phyloP scores from a whole-genome alignment of 2,113 vertebrate species.

The Tyrannus savana region DNA sequence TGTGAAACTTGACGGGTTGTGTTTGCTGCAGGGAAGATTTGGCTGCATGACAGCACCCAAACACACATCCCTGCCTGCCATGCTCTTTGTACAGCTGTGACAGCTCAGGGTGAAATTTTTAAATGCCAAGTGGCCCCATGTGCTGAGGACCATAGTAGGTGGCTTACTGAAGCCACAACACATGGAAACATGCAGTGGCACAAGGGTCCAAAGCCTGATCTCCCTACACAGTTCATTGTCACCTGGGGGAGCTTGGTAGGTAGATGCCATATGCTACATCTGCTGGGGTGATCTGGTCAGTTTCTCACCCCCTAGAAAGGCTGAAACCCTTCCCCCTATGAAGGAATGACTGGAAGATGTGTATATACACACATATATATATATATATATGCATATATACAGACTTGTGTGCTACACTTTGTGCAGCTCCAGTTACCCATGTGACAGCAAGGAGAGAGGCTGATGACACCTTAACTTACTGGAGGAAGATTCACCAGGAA shows the following conservation, averaged over 20 bases:
- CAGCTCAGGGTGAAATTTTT: neutral
- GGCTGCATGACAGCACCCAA: neutral
- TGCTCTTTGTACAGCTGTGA: accelerated
- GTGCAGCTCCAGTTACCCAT: accelerated
- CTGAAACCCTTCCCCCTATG: neutral
- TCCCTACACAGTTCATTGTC: neutral
- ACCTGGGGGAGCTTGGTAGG: neutral
- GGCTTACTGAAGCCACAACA: accelerated
- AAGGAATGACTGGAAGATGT: neutral
- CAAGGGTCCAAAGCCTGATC: neutral
- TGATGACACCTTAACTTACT: neutral
- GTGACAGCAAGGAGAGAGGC: neutral
- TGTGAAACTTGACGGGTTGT: neutral
- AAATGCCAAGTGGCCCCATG: neutral
- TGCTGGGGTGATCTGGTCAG: neutral
- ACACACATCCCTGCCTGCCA: neutral
- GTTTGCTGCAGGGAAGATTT: neutral
- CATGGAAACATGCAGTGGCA: neutral
- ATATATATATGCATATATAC: too few species aligned
- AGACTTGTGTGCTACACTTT: neutral
- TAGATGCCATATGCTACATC: neutral
- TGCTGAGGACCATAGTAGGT: neutral
- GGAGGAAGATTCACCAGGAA: neutral
- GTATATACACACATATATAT: too few species aligned
- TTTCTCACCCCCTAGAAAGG: neutral